Percentiles rank a stretch among this genome's conserved stretches.
Evolutionary conservation across 1,140 invertebrate genomes (phyloP).

Genomic region (Trachymyrmex cornetzi): DNA sequence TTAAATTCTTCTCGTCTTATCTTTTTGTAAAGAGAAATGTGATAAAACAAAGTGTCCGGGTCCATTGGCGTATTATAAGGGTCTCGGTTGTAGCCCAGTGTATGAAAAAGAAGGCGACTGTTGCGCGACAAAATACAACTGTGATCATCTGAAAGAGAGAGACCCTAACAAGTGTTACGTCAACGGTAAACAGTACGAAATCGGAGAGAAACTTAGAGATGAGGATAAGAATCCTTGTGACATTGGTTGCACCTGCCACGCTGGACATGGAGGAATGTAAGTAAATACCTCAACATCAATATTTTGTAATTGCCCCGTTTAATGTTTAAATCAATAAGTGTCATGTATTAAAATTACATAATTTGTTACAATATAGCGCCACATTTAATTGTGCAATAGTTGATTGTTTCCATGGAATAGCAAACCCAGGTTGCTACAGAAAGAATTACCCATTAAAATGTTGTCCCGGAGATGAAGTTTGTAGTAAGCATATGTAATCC

Average conservation of each 20-base stretch:
- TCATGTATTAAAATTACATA: background rate
- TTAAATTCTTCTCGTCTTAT: background rate
- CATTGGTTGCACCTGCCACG: conserved; percentile 55
- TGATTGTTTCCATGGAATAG: conserved; percentile 61
- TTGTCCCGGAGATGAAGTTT: conserved; percentile 68
- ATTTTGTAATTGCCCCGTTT: background rate
- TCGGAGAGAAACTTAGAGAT: conserved; percentile 62
- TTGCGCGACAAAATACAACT: conserved; percentile 74
- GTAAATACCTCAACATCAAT: conserved; percentile 13
- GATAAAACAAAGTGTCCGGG: conserved; percentile 71
- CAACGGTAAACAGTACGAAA: conserved; percentile 69
- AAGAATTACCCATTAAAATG: conserved; percentile 42
- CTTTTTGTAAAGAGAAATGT: conserved; percentile 61
- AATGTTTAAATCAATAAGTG: background rate
- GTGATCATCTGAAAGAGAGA: conserved; percentile 63
- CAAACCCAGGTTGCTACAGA: conserved; percentile 63
- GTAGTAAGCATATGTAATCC: conserved; percentile 74
- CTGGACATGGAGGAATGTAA: conserved; percentile 20
- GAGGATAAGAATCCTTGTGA: conserved; percentile 76
- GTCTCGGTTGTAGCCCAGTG: conserved; percentile 65
- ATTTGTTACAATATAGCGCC: conserved; percentile 57
- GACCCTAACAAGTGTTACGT: conserved; percentile 73
- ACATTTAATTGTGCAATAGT: conserved; percentile 73
- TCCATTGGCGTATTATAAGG: conserved; percentile 71
- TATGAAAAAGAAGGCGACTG: conserved; percentile 71